phyloP scores from a whole-genome alignment of 2,113 vertebrate species.

The Equus przewalskii region DNA sequence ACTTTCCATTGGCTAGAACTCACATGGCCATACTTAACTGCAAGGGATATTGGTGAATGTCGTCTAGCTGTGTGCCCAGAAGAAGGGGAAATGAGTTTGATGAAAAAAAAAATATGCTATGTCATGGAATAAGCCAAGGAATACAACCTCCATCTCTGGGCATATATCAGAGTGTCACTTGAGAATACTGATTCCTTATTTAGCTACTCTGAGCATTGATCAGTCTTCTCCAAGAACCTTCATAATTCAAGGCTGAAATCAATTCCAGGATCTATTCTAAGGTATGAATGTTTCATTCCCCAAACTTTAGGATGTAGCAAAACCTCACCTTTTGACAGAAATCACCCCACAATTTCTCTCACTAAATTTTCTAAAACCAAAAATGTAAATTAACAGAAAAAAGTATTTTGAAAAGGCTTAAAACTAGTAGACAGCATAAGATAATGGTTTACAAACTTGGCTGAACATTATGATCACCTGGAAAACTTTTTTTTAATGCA shows the following conservation, averaged over 20 bases:
- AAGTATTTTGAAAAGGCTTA: not conserved
- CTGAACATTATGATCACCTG: not conserved
- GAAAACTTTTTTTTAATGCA: not conserved
- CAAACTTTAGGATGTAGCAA: constrained; percentile 56
- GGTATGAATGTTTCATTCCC: constrained; percentile 29
- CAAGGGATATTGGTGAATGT: not conserved
- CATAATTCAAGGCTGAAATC: constrained; percentile 67
- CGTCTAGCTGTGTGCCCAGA: not conserved
- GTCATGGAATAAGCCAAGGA: not conserved
- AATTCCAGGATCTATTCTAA: constrained; percentile 63
- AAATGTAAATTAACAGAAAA: not conserved
- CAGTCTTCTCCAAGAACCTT: constrained; percentile 25
- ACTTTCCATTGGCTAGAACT: not conserved
- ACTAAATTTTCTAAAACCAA: constrained; percentile 53
- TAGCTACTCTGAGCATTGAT: constrained; percentile 42
- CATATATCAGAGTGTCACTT: constrained; percentile 9
- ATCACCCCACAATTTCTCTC: constrained; percentile 28
- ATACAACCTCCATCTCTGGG: not conserved
- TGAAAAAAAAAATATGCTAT: not conserved
- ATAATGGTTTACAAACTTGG: not conserved
- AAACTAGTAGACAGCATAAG: not conserved
- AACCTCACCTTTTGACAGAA: constrained; percentile 64
- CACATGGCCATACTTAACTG: not conserved
- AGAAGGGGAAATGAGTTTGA: not conserved
- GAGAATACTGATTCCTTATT: constrained; percentile 11